Base-by-base conservation (phyloP, 2,797 vertebrate species). In the Cetoscarus ocellatus region DNA sequence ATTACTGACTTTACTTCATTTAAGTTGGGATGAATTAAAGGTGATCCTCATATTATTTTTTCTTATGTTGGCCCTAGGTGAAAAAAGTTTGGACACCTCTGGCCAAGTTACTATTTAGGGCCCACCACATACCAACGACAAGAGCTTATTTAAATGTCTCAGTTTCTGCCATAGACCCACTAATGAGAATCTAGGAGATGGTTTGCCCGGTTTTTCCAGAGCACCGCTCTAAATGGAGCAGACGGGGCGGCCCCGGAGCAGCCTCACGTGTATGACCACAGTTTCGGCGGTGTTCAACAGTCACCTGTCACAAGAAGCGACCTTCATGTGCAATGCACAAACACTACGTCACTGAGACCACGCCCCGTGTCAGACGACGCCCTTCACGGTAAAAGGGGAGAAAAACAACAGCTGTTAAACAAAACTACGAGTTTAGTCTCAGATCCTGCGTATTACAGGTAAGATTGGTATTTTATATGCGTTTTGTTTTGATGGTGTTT, bases 291-390 rank as follows among this genome's bases (percentile, higher is more conserved):
- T 35, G 19, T 15, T n/a, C 63, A 38, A 15, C 53, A 61, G 61
- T 86, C 85, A 88, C 71, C 82, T 89, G 87, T 82, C 75, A 75
- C 38, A 6, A 52, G 74, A 18, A 18, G 69, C 75, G 80, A 88
- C 75, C 78, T 86, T 91, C 78, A 80, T 75, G 71, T 51, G 50
- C 49, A 50, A 83, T 75, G 67, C 82, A 90, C 74, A 89, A 88
- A 88, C 75, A 75, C 0, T 2, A 79, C 89, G 89, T 93, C 83
- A 89, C 58, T 12, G 1, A 54, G 17, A n/a, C 57, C 77, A 74
- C 89, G 81, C 86, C 88, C 53, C 59, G 12, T 8, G 14, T 1
- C 13, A 40, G 8, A 17, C 7, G n/a, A 44, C 17, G 36, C 14
- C 13, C 2, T 45, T 27, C 7, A 45, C 2, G 0, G 19, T 6